Evolutionary conservation across 2,113 vertebrate genomes (phyloP).

Genomic region (Poeciliopsis occidentalis): DNA sequence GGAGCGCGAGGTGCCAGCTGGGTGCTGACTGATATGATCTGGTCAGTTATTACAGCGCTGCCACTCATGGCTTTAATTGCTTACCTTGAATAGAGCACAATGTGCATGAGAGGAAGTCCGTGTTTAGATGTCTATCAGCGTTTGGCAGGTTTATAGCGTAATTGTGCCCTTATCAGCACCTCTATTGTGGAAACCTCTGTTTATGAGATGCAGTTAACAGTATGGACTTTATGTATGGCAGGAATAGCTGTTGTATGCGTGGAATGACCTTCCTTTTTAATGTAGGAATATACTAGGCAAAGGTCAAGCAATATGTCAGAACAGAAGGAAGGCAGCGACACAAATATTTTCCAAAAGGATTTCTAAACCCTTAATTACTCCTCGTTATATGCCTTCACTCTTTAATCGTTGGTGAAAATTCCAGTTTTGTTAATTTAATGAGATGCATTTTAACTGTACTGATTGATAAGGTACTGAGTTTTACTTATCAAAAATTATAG

Average conservation of each 20-base stretch:
- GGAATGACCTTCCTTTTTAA: background rate
- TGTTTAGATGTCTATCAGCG: conserved; percentile 53
- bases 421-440: too few relatives aligned
- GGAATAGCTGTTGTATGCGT: conserved; percentile 5
- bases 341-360: background rate
- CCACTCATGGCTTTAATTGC: conserved; percentile 50
- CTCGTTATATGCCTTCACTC: background rate
- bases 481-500: too few relatives aligned
- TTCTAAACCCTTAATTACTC: background rate
- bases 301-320: background rate
- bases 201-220: conserved; percentile 35
- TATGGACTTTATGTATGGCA: background rate
- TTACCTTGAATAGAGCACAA: conserved; percentile 55
- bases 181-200: conserved; percentile 55
- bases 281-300: background rate
- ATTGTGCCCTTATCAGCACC: conserved; percentile 41
- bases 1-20: conserved; percentile 32
- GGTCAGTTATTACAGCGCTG: conserved; percentile 48
- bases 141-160: conserved; percentile 69
- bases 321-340: background rate
- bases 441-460: background rate
- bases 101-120: conserved; percentile 62
- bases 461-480: background rate
- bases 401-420: too few relatives aligned
- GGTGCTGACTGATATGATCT: conserved; percentile 63